Conservation (phyloP, 2,113 vertebrate genomes). For the Xyrauchen texanus region DNA sequence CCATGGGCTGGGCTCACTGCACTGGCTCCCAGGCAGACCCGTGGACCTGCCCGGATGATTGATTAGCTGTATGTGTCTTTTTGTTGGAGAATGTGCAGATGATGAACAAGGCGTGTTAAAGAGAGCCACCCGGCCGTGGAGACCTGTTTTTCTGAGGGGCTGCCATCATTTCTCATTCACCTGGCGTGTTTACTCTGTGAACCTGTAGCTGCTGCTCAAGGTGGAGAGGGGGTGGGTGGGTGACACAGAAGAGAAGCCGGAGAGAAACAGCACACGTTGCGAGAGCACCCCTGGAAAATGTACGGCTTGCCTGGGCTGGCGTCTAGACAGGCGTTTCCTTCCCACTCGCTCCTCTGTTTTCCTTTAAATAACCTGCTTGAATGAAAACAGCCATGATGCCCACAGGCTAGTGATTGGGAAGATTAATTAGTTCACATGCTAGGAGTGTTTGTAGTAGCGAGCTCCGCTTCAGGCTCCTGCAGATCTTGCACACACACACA, state of each 20-base stretch:
- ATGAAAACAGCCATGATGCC: slow-evolving; percentile 75
- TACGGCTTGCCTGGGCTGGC: slow-evolving; percentile 67
- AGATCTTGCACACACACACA: slow-evolving; percentile 30
- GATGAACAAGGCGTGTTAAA: slow-evolving; percentile 71
- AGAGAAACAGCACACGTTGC: slow-evolving; percentile 55
- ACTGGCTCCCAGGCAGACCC: slow-evolving; percentile 56
- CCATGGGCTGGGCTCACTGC: slow-evolving; percentile 18
- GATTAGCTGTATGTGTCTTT: slow-evolving; percentile 63
- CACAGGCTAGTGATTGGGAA: slow-evolving; percentile 74
- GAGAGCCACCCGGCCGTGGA: slow-evolving; percentile 72
- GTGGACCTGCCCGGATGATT: slow-evolving; percentile 66
- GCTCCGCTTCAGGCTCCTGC: slow-evolving; percentile 40
- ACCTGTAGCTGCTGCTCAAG: slow-evolving; percentile 52
- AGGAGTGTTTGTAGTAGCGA: slow-evolving; percentile 64
- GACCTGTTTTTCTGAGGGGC: slow-evolving; percentile 70
- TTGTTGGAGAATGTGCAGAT: slow-evolving; percentile 72
- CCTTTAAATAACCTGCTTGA: slow-evolving; percentile 71
- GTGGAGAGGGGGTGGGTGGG: slow-evolving; percentile 22
- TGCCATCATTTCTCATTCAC: slow-evolving; percentile 76
- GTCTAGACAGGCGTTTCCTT: slow-evolving; percentile 82
- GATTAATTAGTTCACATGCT: slow-evolving; percentile 76
- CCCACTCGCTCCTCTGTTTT: slow-evolving; percentile 74
- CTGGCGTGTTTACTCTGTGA: slow-evolving; percentile 77
- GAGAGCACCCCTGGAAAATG: slow-evolving; percentile 72
- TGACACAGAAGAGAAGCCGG: slow-evolving; percentile 18